Evolutionary conservation across 2,113 vertebrate genomes (phyloP), one percentile per base, ranked within the genome.

Genomic region (Mesembrinibis cayennensis): DNA sequence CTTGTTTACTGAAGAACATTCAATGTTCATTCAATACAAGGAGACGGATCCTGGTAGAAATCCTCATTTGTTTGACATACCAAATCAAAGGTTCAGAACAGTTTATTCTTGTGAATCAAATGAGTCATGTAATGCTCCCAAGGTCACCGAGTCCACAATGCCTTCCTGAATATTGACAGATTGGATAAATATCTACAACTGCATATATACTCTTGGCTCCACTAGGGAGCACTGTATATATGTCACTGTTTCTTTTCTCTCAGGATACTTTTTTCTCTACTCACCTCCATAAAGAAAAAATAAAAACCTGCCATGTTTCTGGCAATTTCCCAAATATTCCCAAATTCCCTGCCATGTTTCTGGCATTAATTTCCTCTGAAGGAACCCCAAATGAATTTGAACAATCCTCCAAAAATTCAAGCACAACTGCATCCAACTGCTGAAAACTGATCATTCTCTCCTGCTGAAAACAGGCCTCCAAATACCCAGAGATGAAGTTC

Each of bases 81-180:
- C 49, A 71, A 42, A 91, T 87, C 4, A 1, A 91, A 92, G 38
- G 45, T 14, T 87, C 72, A 45, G 61, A 72, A 71, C 55, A 84
- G 44, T 87, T 95, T 83, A 92, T 92, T 89, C 72, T 69, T 84
- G 70, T 82, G 87, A 89, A 92, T 76, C 72, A 91, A 94, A 76
- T 50, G 53, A 94, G 81, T 91, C 78, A 56, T 8, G 49, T 40
- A 87, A 93, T n/a, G 66, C 44, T 93, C 53, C 77, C 81, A 82
- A 94, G 81, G 89, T 95, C 89, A 92, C 81, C 3, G 40, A 95
- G 70, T 34, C 87, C 84, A 55, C 4, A 1, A 34, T 80, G 62
- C 27, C 73, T 74, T 89, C 87, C 59, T 82, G 74, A 82, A 89
- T 76, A 76, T 9, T 67, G 59, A 44, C 47, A 62, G 42, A 23